Evolutionary conservation across 2,888 invertebrate genomes (phyloP).

Genomic region (Pachycephus smyrnensis): DNA sequence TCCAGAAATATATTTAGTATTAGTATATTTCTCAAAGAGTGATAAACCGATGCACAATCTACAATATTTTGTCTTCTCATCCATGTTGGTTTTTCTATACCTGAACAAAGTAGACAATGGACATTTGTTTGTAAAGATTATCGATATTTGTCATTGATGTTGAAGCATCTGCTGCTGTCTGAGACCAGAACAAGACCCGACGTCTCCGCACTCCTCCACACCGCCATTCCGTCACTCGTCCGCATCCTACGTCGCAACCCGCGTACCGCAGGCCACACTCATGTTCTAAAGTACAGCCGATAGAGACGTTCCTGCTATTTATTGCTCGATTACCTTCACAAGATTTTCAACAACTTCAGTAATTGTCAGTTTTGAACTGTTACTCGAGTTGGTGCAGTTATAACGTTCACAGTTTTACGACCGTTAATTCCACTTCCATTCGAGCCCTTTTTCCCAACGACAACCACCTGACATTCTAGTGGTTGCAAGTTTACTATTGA

Average conservation of each 20-base stretch:
- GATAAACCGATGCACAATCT: not conserved
- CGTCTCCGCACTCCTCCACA: not conserved
- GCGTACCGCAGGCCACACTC: slow-evolving; percentile 10
- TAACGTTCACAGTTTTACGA: not conserved
- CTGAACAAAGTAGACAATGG: slow-evolving; percentile 27
- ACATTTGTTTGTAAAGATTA: slow-evolving; percentile 35
- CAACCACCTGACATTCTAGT: not conserved
- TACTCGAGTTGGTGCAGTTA: not conserved
- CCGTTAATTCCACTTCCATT: not conserved
- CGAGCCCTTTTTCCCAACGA: not conserved
- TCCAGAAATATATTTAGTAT: not conserved
- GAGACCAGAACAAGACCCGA: not conserved
- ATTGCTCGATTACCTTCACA: slow-evolving; percentile 17
- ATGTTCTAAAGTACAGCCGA: slow-evolving; percentile 26
- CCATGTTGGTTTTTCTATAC: not conserved
- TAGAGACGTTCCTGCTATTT: not conserved
- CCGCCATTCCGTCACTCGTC: slow-evolving; percentile 1
- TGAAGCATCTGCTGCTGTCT: slow-evolving; percentile 18
- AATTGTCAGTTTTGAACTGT: not conserved
- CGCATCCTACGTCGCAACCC: not conserved
- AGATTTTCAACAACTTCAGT: slow-evolving; percentile 8
- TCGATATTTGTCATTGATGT: slow-evolving; percentile 36
- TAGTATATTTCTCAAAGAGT: not conserved
- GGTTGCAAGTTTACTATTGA: not conserved
- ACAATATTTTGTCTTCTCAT: not conserved